phyloP scores from a whole-genome alignment of 2,797 vertebrate genomes.

The Columba guinea region DNA sequence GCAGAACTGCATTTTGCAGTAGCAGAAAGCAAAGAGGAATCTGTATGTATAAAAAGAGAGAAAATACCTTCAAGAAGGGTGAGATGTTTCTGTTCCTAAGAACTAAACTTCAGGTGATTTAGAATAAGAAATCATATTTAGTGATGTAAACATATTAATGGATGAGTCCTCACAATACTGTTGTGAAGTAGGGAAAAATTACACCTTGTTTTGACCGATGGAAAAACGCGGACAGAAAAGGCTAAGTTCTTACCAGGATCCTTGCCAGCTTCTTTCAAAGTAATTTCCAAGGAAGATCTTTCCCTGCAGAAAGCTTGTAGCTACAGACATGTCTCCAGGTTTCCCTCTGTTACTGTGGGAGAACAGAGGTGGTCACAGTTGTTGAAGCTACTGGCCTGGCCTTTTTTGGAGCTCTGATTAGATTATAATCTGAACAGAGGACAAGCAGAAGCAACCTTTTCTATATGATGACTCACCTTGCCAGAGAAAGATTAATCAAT shows the following conservation, averaged over 20 bases:
- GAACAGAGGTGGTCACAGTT: not conserved
- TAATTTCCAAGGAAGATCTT: constrained; percentile 32
- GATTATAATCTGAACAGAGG: not conserved
- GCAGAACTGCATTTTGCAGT: not conserved
- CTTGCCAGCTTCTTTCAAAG: constrained; percentile 47
- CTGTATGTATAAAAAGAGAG: not conserved
- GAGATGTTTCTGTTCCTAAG: not conserved
- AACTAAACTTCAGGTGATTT: not conserved
- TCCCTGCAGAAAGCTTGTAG: constrained; percentile 10
- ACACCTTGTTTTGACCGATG: constrained; percentile 40
- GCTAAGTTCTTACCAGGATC: constrained; percentile 41
- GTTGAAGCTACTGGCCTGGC: not conserved
- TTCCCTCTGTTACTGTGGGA: not conserved
- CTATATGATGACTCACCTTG: not conserved
- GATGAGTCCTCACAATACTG: not conserved
- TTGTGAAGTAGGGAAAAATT: constrained; percentile 19
- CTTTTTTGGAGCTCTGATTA: not conserved
- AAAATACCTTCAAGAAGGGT: not conserved
- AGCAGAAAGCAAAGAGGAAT: not conserved
- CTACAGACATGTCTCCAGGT: not conserved
- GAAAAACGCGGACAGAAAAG: constrained; percentile 17
- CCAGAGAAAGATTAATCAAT: constrained; percentile 38
- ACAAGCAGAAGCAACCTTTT: not conserved
- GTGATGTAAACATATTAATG: constrained; percentile 6
- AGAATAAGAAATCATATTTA: constrained; percentile 18